Conservation (phyloP, 2,888 invertebrate genomes). For the Ophion ventricosus region DNA sequence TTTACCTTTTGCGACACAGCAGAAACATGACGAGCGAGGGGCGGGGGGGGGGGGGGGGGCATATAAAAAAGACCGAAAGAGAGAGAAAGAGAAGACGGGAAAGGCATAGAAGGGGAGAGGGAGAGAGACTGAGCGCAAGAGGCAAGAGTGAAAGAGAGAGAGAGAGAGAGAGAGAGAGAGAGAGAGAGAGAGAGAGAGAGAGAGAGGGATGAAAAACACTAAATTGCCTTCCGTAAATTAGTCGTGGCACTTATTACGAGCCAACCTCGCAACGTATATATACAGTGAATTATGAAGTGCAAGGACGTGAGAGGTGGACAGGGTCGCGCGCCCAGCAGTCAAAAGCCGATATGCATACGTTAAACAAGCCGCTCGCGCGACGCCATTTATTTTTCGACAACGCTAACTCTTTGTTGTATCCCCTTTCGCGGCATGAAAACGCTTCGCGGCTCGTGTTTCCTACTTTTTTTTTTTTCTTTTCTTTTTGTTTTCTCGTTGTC, state of each 20-base stretch:
- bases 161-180: background rate
- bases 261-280: background rate
- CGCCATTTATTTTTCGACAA: conserved; percentile 22
- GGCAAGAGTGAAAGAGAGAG: no score
- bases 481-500: conserved; percentile 25
- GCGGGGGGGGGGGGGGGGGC: no score
- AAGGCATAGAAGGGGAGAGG: no score
- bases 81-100: background rate
- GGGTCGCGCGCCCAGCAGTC: background rate
- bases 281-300: conserved; percentile 57
- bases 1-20: no score
- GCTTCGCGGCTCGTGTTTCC: background rate
- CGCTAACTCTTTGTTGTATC: conserved; percentile 21
- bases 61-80: background rate
- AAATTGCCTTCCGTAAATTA: conserved; percentile 53
- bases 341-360: conserved; percentile 16
- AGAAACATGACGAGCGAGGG: no score
- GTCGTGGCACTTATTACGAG: conserved; percentile 34
- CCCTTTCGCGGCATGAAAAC: background rate
- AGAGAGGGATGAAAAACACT: conserved; percentile 4
- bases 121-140: no score
- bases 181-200: background rate
- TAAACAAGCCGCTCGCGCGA: background rate
- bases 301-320: conserved; percentile 34
- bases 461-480: background rate